Base-by-base conservation (phyloP, 1,140 invertebrate genomes). In the Lordiphosa stackelbergi region DNA sequence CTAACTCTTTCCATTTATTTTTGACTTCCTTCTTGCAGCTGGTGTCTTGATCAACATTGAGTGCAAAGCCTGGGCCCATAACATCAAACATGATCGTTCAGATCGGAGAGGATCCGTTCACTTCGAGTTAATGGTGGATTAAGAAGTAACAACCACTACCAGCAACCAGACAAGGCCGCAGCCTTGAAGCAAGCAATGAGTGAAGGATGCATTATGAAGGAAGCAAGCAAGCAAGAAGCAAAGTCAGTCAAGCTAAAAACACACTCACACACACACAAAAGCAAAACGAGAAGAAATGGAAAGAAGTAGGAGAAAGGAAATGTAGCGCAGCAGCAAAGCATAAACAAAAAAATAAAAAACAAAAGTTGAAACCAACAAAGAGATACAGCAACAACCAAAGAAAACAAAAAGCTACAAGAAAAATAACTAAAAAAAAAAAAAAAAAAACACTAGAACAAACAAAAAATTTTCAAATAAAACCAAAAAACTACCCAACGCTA, bases 91-190 rank as follows among this genome's bases (percentile, higher is more conserved):
- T 88, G 94, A 97, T 89, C 92, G 95, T 79, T 91, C 92, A 85
- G 95, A 97, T 75, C 92, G 94, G 87, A 93, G 95, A 88, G 97
- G 97, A 73, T 95, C 95, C 65, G 96, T 97, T 66, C 96, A 97
- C 90, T 98, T 98, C 90, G 96, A 98, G 90, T 90, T 98, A 83
- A 94, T 98, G 93, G 93, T 98, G 71, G 96, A 98, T 89, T 96
- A 95, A 93, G 85, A 85, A 59, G 31, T 9, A 37, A 57, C 19
- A 69, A 42, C 45, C 48, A 34, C 10, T 22, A 34, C 36, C 28
- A 51, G 42, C 43, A 60, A 55, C 42, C 56, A 57, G 34, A 37
- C 22, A 45, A 31, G 28, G 28, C 28, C 28, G 28, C 6, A 8
- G 28, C 28, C 28, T 31, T 31, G 28, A 31, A 31, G 28, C 28